Conservation (phyloP, 2,888 invertebrate species). For the Sminthurinus aureus region DNA sequence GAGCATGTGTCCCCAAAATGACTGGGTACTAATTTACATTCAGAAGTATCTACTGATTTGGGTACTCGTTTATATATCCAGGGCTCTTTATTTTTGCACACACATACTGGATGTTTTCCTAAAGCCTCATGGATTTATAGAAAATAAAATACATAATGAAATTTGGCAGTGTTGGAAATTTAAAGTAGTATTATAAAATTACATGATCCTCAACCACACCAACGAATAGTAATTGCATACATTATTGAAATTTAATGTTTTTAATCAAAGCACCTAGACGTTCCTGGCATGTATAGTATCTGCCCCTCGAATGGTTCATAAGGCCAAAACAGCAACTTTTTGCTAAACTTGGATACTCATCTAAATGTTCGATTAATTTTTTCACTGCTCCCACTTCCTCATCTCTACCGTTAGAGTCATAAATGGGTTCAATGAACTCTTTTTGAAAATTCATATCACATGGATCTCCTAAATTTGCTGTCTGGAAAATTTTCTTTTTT, state of each 20-base stretch:
- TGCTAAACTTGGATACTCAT: neutral
- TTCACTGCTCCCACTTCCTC: neutral
- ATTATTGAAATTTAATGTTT: too few species aligned
- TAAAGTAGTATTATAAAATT: too few species aligned
- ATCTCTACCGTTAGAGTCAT: neutral
- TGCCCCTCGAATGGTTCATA: neutral
- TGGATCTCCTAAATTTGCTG: neutral
- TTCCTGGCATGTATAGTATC: neutral
- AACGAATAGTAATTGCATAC: too few species aligned
- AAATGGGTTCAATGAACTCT: neutral
- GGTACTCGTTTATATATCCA: neutral
- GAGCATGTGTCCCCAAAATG: neutral
- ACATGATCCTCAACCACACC: too few species aligned
- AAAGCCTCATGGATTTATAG: too few species aligned
- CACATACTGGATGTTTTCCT: neutral
- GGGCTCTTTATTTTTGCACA: neutral
- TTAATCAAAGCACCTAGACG: neutral
- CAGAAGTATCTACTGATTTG: neutral
- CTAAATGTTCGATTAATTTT: neutral
- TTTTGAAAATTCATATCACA: neutral
- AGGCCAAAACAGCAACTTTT: neutral
- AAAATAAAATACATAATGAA: too few species aligned
- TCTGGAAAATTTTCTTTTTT: neutral
- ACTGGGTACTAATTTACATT: neutral
- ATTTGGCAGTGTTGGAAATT: too few species aligned